Evolutionary conservation across 1,140 invertebrate species (phyloP).

Genomic region (Eumeta japonica): DNA sequence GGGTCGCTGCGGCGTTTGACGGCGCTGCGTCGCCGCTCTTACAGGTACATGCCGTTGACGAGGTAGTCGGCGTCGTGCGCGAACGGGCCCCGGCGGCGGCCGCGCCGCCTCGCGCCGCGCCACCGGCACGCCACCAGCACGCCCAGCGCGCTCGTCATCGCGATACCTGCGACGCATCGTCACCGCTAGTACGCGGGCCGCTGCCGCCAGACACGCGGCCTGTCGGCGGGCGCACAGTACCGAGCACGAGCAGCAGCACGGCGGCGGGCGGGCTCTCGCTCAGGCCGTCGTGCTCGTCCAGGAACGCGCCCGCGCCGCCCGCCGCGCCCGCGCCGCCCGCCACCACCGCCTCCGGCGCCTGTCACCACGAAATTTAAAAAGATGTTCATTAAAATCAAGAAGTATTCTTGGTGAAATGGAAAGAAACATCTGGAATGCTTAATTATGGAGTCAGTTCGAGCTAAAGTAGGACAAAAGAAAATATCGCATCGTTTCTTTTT

Average conservation of each 20-base stretch:
- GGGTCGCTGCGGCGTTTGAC: too few relatives aligned
- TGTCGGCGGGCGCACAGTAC: constrained; percentile 44
- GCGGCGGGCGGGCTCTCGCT: constrained; percentile 74
- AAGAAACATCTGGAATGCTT: too few relatives aligned
- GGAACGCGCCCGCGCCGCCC: constrained; percentile 4
- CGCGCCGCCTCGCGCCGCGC: constrained; percentile 69
- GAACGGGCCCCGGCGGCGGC: constrained; percentile 79
- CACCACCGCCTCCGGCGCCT: constrained; percentile 9
- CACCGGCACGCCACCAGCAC: constrained; percentile 80
- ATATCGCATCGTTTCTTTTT: too few relatives aligned
- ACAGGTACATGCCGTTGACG: constrained; percentile 97
- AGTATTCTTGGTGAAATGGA: too few relatives aligned
- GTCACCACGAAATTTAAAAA: background rate
- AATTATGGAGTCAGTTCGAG: too few relatives aligned
- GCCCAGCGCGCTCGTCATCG: constrained; percentile 61
- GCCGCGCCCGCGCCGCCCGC: constrained; percentile 8
- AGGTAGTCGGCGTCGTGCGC: constrained; percentile 95
- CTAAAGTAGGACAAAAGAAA: too few relatives aligned
- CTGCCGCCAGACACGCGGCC: constrained; percentile 60
- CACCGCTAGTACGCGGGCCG: constrained; percentile 78
- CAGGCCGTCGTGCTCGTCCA: constrained; percentile 60
- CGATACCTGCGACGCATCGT: constrained; percentile 65
- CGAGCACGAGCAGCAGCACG: constrained; percentile 78
- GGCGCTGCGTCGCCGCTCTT: too few relatives aligned
- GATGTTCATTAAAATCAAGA: too few relatives aligned